Evolutionary conservation across 2,888 invertebrate genomes (phyloP), one percentile per base, ranked within the genome.

Genomic region (Eledona agricola): DNA sequence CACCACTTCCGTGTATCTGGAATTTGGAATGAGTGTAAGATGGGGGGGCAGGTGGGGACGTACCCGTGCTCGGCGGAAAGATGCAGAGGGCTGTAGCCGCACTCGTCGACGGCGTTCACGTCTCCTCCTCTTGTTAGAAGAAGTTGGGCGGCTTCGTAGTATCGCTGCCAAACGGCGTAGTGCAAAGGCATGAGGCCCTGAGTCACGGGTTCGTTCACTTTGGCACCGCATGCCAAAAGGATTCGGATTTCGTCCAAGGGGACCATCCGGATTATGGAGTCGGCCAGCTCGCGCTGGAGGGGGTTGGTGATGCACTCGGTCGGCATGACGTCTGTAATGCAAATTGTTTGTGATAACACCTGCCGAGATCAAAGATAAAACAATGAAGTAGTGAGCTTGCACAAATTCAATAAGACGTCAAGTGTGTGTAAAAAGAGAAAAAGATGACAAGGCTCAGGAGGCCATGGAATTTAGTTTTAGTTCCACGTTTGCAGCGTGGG

Each of bases 51-150:
- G n/a, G n/a, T n/a, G n/a, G 22, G 4, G 1, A n/a, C n/a, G n/a
- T 78, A 89, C 78, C 92, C 93, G 67, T 90, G 90, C 65, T 94
- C 91, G 0, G 94, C 90, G n/a, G 92, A 90, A 5, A 96, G 80
- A 77, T 96, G 96, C 28, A 96, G 76, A 0, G 95, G 90, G 49
- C 93, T 91, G 75, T 94, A 95, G 0, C 95, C 96, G 63, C 93
- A 92, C 70, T 93, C 93, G 67, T 94, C 93, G 1, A 85, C 83
- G 0, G 90, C 89, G 71, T 92, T 87, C 19, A 91, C 85, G 70
- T 92, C 87, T 63, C 90, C 87, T 3, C 92, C 93, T 19, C 91
- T 79, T 0, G 91, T 90, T 25, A 95, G 78, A 34, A 95, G 78
- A 40, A 94, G 79, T 42, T 88, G 83, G 0, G 90, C 89, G 0